phyloP scores from a whole-genome alignment of 2,113 vertebrate species.

The Saccopteryx leptura region DNA sequence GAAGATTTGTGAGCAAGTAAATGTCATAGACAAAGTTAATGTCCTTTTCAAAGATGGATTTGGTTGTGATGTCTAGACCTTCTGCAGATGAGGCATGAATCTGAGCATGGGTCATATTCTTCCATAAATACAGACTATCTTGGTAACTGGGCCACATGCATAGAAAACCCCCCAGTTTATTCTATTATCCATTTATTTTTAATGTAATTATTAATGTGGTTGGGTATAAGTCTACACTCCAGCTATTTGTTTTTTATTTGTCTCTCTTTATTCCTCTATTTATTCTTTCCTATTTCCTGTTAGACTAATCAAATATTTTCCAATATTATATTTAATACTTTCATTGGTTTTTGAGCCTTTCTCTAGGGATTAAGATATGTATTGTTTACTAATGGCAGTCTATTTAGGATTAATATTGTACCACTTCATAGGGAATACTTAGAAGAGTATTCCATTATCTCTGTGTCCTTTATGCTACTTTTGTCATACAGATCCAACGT shows the following conservation, averaged over 20 bases:
- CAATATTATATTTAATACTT: neutral
- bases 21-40: neutral
- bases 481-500: neutral
- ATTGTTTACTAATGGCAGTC: constrained; percentile 36
- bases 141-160: neutral
- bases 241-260: neutral
- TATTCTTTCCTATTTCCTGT: constrained; percentile 32
- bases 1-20: neutral
- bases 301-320: neutral
- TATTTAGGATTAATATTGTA: constrained; percentile 40
- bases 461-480: neutral
- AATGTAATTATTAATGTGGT: neutral
- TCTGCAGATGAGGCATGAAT: neutral
- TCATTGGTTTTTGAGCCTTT: neutral
- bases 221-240: neutral
- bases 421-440: constrained; percentile 1
- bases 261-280: neutral
- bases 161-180: neutral
- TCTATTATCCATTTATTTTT: neutral
- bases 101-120: neutral
- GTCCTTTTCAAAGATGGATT: neutral
- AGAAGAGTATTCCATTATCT: neutral
- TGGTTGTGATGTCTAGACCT: neutral
- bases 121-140: neutral
- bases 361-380: neutral